Base-by-base conservation (phyloP, 2,113 vertebrate genomes). In the Pteruthius melanotis region DNA sequence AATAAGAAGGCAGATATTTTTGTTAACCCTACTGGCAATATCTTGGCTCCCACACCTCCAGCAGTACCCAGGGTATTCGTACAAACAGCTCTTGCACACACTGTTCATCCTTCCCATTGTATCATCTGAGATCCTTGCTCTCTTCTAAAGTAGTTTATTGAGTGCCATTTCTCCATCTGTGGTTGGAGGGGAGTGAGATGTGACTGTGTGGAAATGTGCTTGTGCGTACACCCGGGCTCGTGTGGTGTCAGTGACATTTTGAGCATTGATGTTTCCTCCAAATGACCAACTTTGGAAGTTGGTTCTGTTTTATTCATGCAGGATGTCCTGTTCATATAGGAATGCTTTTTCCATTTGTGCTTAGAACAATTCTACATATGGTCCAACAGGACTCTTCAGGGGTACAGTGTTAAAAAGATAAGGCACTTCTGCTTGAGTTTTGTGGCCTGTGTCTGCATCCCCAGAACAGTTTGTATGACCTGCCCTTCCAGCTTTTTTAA, bases 11-110 rank as follows among this genome's bases (percentile, higher is more conserved):
- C 35, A 53, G 44, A 26, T 83, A 16, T 37, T 88, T 79, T 57
- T 23, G 1, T 50, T 78, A 70, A 24, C 37, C 3, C 17, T 75
- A 0, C 6, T 80, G 47, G 23, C 24, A 49, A 0, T 71, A 9
- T 23, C 30, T 59, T 60, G 61, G 37, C 76, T 87, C 53, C 53
- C 65, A 33, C 19, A 50, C 13, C 30, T 89, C 20, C 20, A 64
- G 70, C 61, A 78, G 26, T 47, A 42, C 28, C 30, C 47, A 56
- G 61, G 37, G 6, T 56, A 24, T 39, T 45, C 44, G 50, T 21
- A n/a, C 20, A 49, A 24, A 44, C 47, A 89, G 26, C 75, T 83
- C 49, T 53, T 71, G n/a, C 27, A 76, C 66, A 45, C 33, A 4
- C 53, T 69, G 3, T 47, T 52, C 7, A 3, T 86, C 82, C 39